phyloP scores from a whole-genome alignment of 2,888 invertebrate species.

The Uloborus plumipes region DNA sequence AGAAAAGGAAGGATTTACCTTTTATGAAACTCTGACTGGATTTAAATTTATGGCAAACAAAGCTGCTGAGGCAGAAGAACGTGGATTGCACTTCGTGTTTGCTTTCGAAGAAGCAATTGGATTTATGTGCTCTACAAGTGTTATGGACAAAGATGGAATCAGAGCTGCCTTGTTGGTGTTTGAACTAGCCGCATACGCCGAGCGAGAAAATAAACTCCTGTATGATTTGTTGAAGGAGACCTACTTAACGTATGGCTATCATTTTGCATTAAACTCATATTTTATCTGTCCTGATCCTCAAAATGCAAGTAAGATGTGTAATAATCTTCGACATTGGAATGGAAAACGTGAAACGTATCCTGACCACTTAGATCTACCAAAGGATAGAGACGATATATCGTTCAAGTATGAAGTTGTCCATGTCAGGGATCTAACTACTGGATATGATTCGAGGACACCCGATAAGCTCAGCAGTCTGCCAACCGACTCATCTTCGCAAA shows the following conservation, averaged over 20 bases:
- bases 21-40: slow-evolving; percentile 91
- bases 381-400: no score
- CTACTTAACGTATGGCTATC: slow-evolving; percentile 88
- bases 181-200: slow-evolving; percentile 82
- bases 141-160: slow-evolving; percentile 97
- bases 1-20: slow-evolving; percentile 81
- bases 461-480: slow-evolving; percentile 75
- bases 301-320: slow-evolving; percentile 82
- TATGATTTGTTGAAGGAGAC: slow-evolving; percentile 71
- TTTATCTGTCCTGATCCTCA: slow-evolving; percentile 85
- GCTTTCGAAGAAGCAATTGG: slow-evolving; percentile 99
- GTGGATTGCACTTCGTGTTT: slow-evolving; percentile 86
- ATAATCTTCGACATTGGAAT: slow-evolving; percentile 81
- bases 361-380: slow-evolving; percentile 70
- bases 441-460: slow-evolving; percentile 81
- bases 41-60: slow-evolving; percentile 99
- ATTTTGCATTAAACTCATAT: slow-evolving; percentile 89
- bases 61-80: slow-evolving; percentile 79
- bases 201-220: slow-evolving; percentile 71
- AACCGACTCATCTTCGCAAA: slow-evolving; percentile 77
- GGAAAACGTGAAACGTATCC: slow-evolving; percentile 71
- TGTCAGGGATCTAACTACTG: slow-evolving; percentile 91
- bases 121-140: slow-evolving; percentile 90
- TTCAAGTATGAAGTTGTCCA: no score
- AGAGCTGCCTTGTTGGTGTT: slow-evolving; percentile 88